These are phyloP conservation scores for Sturnira hondurensis DNA, from an alignment of 2,113 vertebrate genomes.

Conservation along the genomic window DNA sequence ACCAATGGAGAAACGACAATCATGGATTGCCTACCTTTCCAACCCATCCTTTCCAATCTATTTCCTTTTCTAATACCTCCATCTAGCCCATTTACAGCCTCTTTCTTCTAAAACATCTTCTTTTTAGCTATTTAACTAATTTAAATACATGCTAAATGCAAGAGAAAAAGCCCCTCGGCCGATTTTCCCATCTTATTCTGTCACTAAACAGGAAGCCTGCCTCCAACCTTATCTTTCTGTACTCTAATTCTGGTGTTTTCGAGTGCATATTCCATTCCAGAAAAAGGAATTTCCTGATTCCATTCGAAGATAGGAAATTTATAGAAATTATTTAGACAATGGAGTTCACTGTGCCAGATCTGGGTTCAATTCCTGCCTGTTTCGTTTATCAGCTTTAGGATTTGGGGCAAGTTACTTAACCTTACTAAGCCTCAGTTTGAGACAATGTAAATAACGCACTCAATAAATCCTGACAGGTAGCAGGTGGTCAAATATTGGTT, in stretches of 20 bases:
- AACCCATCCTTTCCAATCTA: neutral
- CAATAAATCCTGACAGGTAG: neutral
- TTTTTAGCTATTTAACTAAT: neutral
- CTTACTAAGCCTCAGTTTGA: neutral
- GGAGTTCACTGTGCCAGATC: constrained; percentile 19
- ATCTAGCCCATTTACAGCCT: neutral
- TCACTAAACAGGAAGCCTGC: neutral
- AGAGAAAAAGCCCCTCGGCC: neutral
- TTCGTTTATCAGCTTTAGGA: constrained; percentile 16
- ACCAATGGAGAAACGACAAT: neutral
- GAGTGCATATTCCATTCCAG: neutral
- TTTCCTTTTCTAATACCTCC: neutral
- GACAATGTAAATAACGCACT: neutral
- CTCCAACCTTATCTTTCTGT: neutral
- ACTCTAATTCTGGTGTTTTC: neutral
- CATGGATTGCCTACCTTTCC: neutral
- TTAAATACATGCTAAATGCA: neutral
- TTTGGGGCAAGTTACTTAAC: constrained; percentile 14
- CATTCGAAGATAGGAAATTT: constrained; percentile 6
- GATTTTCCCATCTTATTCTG: neutral
- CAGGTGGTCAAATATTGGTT: neutral
- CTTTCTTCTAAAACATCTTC: neutral
- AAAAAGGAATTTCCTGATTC: constrained; percentile 45
- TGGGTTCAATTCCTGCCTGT: constrained; percentile 36
- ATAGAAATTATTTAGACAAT: constrained; percentile 25